Evolutionary conservation across 2,888 invertebrate species (phyloP).

Genomic region (Gerosis bhagava): DNA sequence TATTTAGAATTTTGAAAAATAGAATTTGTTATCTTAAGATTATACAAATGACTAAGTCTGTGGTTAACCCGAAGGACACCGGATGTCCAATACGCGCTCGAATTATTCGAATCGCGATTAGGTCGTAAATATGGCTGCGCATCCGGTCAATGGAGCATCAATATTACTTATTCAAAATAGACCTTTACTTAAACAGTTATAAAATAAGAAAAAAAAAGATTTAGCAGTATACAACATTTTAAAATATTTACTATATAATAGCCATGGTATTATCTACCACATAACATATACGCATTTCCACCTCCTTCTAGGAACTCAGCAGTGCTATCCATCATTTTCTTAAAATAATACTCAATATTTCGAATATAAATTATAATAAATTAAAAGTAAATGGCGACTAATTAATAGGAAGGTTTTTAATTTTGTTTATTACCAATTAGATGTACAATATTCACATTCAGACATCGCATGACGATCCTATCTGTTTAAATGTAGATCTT

Average conservation of each 20-base stretch:
- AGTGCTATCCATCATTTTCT: too few relatives aligned
- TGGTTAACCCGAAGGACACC: slow-evolving; percentile 50
- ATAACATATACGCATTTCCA: too few relatives aligned
- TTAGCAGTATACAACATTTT: too few relatives aligned
- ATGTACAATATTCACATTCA: background rate
- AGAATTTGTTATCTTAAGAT: too few relatives aligned
- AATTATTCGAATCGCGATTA: slow-evolving; percentile 68
- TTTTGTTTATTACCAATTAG: slow-evolving; percentile 10
- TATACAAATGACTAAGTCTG: slow-evolving; percentile 13
- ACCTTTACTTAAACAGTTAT: too few relatives aligned
- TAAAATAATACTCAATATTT: too few relatives aligned
- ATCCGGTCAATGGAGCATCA: slow-evolving; percentile 54
- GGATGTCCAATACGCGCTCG: slow-evolving; percentile 64
- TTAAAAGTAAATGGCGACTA: background rate
- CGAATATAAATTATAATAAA: too few relatives aligned
- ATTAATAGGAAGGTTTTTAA: slow-evolving; percentile 13
- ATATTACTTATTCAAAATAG: slow-evolving; percentile 3
- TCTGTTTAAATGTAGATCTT: background rate
- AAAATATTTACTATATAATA: too few relatives aligned
- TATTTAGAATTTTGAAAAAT: too few relatives aligned
- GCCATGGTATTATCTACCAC: too few relatives aligned
- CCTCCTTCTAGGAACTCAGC: too few relatives aligned
- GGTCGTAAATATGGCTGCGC: slow-evolving; percentile 62
- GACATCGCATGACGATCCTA: slow-evolving; percentile 12
- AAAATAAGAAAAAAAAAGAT: too few relatives aligned